Evolutionary conservation across 2,113 vertebrate species (phyloP).

Genomic region (Condylura cristata): DNA sequence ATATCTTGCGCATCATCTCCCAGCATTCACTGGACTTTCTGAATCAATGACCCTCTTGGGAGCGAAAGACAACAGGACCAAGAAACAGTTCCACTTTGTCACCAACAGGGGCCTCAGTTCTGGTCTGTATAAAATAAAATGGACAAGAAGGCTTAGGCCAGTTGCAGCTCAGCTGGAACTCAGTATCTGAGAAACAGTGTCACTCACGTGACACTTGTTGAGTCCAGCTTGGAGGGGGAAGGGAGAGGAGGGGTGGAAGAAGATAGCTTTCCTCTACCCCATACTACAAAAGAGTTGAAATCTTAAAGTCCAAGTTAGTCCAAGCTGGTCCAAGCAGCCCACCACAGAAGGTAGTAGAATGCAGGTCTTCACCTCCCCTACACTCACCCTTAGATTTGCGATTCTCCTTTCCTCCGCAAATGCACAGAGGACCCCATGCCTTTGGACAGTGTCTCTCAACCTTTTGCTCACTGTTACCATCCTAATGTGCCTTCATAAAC

Average conservation of each 20-base stretch:
- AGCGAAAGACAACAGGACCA: neutral
- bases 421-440: neutral
- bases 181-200: neutral
- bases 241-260: neutral
- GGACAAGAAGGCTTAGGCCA: neutral
- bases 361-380: neutral
- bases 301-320: neutral
- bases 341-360: neutral
- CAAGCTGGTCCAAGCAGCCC: neutral
- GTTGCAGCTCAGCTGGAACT: neutral
- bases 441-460: neutral
- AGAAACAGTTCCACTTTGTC: neutral
- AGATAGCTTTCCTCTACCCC: neutral
- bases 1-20: neutral
- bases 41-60: neutral
- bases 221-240: neutral
- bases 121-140: neutral
- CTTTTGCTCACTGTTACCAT: neutral
- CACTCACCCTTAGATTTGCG: too few relatives aligned
- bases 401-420: neutral
- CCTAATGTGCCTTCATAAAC: neutral
- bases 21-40: neutral
- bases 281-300: neutral
- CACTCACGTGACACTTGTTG: neutral
- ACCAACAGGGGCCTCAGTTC: neutral